Percentiles rank a stretch among this genome's conserved stretches.
Conservation (phyloP, 2,888 invertebrate species). For the Dicycla oo region DNA sequence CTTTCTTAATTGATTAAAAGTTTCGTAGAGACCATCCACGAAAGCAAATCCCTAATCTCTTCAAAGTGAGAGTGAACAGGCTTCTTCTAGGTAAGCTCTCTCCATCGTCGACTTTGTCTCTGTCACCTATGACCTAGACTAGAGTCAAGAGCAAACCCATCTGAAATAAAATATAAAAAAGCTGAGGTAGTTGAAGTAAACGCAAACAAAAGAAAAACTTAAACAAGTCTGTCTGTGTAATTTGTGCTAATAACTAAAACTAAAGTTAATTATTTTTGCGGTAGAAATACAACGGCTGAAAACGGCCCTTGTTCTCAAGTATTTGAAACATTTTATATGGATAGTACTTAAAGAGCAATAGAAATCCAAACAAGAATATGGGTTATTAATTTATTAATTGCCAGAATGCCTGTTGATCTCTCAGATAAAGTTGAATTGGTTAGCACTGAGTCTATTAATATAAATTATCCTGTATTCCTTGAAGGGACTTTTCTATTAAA, state of each 20-base stretch:
- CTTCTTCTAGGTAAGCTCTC: no score
- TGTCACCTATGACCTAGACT: no score
- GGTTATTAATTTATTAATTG: constrained; percentile 15
- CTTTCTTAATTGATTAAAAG: neutral
- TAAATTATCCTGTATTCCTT: neutral
- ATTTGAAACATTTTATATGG: constrained; percentile 1
- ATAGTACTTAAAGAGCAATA: constrained; percentile 1
- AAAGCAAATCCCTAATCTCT: no score
- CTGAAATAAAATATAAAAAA: no score
- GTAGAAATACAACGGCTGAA: neutral
- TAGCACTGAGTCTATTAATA: neutral
- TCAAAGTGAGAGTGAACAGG: no score
- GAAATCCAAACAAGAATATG: constrained; percentile 1
- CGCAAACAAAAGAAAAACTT: constrained; percentile 12
- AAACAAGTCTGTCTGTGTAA: neutral
- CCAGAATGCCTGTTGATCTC: constrained; percentile 1
- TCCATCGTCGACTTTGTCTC: no score
- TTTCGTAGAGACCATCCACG: neutral
- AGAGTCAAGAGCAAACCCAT: no score
- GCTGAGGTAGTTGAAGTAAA: constrained; percentile 1
- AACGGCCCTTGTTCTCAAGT: neutral
- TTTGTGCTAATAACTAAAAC: constrained; percentile 5
- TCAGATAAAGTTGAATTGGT: neutral
- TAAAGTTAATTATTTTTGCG: neutral
- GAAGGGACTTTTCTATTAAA: no score